Evolutionary conservation across 2,888 invertebrate genomes (phyloP).

Genomic region (Lasioglossum leucozonium): DNA sequence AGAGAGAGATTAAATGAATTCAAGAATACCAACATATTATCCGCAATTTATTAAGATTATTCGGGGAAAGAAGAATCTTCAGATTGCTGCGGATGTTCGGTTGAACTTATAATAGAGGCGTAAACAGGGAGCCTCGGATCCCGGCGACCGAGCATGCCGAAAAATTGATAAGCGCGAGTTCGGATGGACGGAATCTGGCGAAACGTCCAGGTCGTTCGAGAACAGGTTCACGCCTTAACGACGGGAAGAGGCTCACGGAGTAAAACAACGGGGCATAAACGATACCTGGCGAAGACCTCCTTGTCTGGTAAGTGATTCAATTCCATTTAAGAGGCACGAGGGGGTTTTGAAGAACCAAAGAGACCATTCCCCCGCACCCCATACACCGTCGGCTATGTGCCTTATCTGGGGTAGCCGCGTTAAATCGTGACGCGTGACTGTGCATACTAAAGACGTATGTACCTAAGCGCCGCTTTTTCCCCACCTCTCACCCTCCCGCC

Average conservation of each 20-base stretch:
- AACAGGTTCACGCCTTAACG: not conserved
- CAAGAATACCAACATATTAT: too few relatives aligned
- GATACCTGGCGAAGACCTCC: conserved; percentile 47
- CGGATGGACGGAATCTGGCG: not conserved
- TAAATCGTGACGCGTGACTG: conserved; percentile 82
- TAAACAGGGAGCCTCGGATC: not conserved
- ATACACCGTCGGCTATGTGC: conserved; percentile 75
- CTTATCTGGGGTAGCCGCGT: conserved; percentile 79
- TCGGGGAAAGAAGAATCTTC: too few relatives aligned
- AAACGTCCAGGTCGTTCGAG: not conserved
- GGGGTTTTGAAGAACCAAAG: conserved; percentile 59
- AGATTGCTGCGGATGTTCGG: too few relatives aligned
- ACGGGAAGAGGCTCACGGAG: not conserved
- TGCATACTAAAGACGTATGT: conserved; percentile 77
- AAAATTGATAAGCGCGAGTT: not conserved
- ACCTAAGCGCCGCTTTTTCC: conserved; percentile 49
- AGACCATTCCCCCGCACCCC: conserved; percentile 44
- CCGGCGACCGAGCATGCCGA: not conserved
- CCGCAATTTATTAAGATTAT: too few relatives aligned
- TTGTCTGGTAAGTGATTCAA: conserved; percentile 62
- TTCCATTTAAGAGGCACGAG: conserved; percentile 67
- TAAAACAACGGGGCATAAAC: conserved; percentile 53
- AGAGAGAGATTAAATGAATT: too few relatives aligned
- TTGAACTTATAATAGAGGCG: not conserved
- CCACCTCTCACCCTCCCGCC: not conserved